A percentile compares a stretch with the other conserved stretches of the same genome.
Evolutionary conservation across 2,888 invertebrate species (phyloP).

Genomic region (Rosalia funebris): DNA sequence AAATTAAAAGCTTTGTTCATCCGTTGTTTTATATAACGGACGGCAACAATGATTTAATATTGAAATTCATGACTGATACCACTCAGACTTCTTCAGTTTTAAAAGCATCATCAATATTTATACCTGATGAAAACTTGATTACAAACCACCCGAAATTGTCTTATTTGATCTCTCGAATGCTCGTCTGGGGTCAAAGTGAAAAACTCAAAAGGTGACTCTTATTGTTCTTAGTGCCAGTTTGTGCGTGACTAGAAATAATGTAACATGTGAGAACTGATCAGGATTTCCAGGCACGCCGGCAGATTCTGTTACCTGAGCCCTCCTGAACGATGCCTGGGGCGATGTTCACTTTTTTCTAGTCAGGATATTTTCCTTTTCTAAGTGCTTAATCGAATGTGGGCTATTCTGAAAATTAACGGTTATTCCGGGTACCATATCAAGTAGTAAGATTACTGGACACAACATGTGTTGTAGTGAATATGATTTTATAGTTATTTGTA

Average conservation of each 20-base stretch:
- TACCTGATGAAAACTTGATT: slow-evolving; percentile 20
- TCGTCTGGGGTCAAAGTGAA: slow-evolving; percentile 35
- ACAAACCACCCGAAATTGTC: slow-evolving; percentile 25
- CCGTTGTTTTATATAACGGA: too few species aligned
- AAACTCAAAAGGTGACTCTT: slow-evolving; percentile 46
- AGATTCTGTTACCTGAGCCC: slow-evolving; percentile 54
- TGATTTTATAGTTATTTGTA: too few species aligned
- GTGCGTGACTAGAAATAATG: slow-evolving; percentile 52
- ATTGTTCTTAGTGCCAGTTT: slow-evolving; percentile 52
- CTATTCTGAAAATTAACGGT: too few species aligned
- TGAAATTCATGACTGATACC: too few species aligned
- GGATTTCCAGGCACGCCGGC: slow-evolving; percentile 47
- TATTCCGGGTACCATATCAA: too few species aligned
- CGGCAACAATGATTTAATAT: too few species aligned
- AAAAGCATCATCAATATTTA: slow-evolving; percentile 23
- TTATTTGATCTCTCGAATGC: slow-evolving; percentile 23
- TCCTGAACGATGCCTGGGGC: slow-evolving; percentile 13
- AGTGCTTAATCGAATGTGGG: too few species aligned
- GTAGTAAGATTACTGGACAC: too few species aligned
- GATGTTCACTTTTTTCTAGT: slow-evolving; percentile 27
- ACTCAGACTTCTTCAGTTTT: slow-evolving; percentile 2
- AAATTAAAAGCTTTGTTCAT: too few species aligned
- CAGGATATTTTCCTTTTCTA: too few species aligned
- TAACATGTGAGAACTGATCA: slow-evolving; percentile 38
- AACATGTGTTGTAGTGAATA: too few species aligned